phyloP scores from a whole-genome alignment of 2,888 invertebrate species.

The Eupithecia subumbrata region DNA sequence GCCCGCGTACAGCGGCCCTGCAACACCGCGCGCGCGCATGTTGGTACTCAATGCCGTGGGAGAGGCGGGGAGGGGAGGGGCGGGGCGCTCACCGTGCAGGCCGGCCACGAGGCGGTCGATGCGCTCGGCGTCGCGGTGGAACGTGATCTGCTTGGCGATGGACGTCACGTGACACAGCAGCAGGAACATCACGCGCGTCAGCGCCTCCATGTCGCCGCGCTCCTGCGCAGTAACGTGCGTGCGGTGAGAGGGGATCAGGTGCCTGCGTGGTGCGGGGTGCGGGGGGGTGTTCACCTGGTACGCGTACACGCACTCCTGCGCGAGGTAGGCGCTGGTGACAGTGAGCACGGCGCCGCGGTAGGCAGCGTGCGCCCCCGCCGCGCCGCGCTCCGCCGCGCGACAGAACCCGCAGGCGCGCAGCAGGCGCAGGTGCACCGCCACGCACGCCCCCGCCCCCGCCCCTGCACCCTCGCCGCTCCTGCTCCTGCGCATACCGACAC shows the following conservation, averaged over 20 bases:
- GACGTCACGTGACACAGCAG: conserved; percentile 76
- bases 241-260: neutral
- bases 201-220: conserved; percentile 65
- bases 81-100: conserved; percentile 45
- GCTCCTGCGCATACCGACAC: neutral
- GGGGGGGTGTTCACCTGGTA: conserved; percentile 50
- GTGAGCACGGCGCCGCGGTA: conserved; percentile 51
- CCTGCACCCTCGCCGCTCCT: conserved; percentile 28
- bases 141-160: conserved; percentile 69
- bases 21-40: conserved; percentile 5
- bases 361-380: conserved; percentile 27
- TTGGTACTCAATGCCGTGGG: too few relatives aligned
- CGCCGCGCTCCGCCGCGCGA: conserved; percentile 28
- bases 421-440: conserved; percentile 48
- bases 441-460: conserved; percentile 45
- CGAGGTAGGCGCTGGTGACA: conserved; percentile 50
- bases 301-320: conserved; percentile 57
- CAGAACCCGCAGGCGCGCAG: conserved; percentile 53
- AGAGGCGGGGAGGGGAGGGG: neutral
- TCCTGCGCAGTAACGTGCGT: conserved; percentile 50
- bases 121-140: conserved; percentile 51
- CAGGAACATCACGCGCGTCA: conserved; percentile 75
- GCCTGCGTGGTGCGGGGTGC: neutral
- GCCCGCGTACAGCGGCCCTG: conserved; percentile 47
- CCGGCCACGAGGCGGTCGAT: conserved; percentile 48